Evolutionary conservation across 2,888 invertebrate genomes (phyloP).

Genomic region (Sipha maydis): DNA sequence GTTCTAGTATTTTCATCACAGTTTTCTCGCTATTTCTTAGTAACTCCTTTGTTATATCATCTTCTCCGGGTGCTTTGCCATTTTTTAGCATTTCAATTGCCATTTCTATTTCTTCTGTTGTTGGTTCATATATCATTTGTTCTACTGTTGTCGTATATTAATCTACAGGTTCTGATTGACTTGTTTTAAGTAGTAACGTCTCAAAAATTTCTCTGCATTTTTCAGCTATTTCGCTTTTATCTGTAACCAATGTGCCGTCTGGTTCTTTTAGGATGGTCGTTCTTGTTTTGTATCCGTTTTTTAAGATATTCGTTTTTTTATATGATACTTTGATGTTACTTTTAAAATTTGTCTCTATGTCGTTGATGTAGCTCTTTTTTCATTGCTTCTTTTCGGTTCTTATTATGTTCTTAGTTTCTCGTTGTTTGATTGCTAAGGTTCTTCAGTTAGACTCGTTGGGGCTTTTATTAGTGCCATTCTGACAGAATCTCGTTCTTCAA

Average conservation of each 20-base stretch:
- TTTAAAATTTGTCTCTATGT: too few species aligned
- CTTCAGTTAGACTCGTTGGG: slow-evolving; percentile 34
- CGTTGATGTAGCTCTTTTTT: too few species aligned
- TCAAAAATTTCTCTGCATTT: slow-evolving; percentile 41
- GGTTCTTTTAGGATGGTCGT: slow-evolving; percentile 22
- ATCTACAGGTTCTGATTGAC: slow-evolving; percentile 27
- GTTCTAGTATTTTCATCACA: too few species aligned
- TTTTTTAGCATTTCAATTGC: slow-evolving; percentile 32
- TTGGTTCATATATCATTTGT: slow-evolving; percentile 18
- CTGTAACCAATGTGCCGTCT: slow-evolving; percentile 29
- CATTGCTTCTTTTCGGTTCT: slow-evolving; percentile 38
- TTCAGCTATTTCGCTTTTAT: slow-evolving; percentile 38
- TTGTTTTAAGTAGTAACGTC: slow-evolving; percentile 22
- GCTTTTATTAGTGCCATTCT: slow-evolving; percentile 36
- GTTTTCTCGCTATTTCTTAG: slow-evolving; percentile 17
- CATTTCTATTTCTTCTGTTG: slow-evolving; percentile 36
- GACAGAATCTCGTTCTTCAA: too few species aligned
- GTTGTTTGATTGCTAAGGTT: slow-evolving; percentile 42
- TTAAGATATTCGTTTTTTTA: slow-evolving; percentile 19
- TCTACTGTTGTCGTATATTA: slow-evolving; percentile 6
- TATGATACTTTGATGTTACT: too few species aligned
- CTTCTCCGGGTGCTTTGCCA: slow-evolving; percentile 31
- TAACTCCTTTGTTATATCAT: slow-evolving; percentile 33
- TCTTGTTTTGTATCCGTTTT: slow-evolving; percentile 32
- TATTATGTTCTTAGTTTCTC: slow-evolving; percentile 46